Conservation (phyloP, 2,797 vertebrate species). For the Hybognathus amarus region DNA sequence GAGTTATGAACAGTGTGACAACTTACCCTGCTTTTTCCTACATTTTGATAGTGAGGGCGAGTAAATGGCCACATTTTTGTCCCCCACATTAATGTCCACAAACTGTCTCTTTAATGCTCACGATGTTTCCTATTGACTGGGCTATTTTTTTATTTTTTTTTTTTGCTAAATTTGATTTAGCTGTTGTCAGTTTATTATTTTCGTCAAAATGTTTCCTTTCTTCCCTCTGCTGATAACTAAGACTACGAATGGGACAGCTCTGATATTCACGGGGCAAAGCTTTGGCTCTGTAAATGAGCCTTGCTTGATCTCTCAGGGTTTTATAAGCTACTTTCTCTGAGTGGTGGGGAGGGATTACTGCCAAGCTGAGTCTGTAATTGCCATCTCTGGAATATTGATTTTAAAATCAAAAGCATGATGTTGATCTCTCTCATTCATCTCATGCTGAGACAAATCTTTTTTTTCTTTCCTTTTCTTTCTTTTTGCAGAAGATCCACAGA, state of each 20-base stretch:
- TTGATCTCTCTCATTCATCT: slow-evolving; percentile 35
- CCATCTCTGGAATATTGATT: slow-evolving; percentile 38
- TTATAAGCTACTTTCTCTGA: slow-evolving; percentile 22
- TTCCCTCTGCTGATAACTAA: neutral
- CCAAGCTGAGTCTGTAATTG: slow-evolving; percentile 24
- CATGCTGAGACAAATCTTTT: slow-evolving; percentile 37
- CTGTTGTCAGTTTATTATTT: neutral
- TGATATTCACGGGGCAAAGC: slow-evolving; percentile 5
- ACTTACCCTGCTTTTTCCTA: too few species aligned
- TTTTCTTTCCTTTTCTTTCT: slow-evolving; percentile 7
- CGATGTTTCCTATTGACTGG: neutral
- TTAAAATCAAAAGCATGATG: slow-evolving; percentile 19
- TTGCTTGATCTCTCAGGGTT: slow-evolving; percentile 26
- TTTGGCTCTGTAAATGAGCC: slow-evolving; percentile 19
- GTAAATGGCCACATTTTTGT: neutral
- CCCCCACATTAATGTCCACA: too few species aligned
- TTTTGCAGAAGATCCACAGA: slow-evolving; percentile 87
- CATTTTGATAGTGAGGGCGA: too few species aligned
- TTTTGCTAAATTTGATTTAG: neutral
- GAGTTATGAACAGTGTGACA: too few species aligned
- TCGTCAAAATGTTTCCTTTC: slow-evolving; percentile 9
- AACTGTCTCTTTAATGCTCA: neutral
- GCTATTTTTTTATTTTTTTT: too few species aligned
- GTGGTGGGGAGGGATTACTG: slow-evolving; percentile 29
- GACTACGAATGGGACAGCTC: neutral